Conservation (phyloP, 2,888 invertebrate genomes). For the Ormia ochracea region DNA sequence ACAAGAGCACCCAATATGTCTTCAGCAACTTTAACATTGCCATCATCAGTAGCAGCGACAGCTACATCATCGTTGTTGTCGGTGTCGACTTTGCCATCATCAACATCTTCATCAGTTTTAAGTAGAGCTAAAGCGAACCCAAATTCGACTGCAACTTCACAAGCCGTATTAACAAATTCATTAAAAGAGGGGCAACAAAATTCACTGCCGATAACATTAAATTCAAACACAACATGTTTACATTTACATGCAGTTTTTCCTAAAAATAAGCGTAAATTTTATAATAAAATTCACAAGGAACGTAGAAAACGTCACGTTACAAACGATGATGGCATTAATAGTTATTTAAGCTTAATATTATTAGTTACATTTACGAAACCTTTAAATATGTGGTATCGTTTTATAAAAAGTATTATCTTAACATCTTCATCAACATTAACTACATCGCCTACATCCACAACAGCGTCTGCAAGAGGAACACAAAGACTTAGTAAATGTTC, state of each 20-base stretch:
- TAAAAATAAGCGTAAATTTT: constrained; percentile 59
- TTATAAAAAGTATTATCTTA: constrained; percentile 61
- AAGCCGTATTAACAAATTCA: constrained; percentile 22
- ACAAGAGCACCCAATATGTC: constrained; percentile 56
- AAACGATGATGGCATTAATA: constrained; percentile 59
- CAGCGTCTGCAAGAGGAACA: constrained; percentile 40
- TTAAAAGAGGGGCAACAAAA: constrained; percentile 10
- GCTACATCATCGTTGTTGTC: constrained; percentile 1
- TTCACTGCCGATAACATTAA: constrained; percentile 27
- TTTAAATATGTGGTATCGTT: constrained; percentile 58
- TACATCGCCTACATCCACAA: constrained; percentile 34
- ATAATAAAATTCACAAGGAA: constrained; percentile 58
- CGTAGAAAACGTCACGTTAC: constrained; percentile 58
- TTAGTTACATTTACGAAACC: constrained; percentile 60
- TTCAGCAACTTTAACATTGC: constrained; percentile 53
- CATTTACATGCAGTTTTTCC: constrained; percentile 61
- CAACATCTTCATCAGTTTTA: neutral
- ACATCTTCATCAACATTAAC: constrained; percentile 40
- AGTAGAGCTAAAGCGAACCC: constrained; percentile 17
- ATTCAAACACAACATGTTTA: constrained; percentile 51
- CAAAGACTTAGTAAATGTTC: constrained; percentile 57
- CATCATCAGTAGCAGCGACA: constrained; percentile 30
- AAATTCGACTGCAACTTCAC: constrained; percentile 9
- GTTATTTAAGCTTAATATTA: constrained; percentile 61
- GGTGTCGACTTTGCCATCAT: constrained; percentile 7